Conservation (phyloP, 1,140 invertebrate species). For the Charaxes varanes region DNA sequence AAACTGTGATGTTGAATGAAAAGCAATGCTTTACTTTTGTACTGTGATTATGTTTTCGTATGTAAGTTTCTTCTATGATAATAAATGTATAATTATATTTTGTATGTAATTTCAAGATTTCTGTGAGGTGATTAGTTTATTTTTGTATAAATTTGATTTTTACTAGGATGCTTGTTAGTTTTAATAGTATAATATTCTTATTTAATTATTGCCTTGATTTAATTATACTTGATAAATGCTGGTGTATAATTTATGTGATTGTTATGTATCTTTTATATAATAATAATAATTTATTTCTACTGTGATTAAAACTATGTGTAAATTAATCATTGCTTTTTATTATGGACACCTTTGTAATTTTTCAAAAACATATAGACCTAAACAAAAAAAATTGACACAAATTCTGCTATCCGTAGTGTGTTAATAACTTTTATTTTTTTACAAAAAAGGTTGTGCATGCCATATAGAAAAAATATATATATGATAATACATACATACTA, state of each 20-base stretch:
- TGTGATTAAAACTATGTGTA: constrained; percentile 42
- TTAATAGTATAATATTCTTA: constrained; percentile 14
- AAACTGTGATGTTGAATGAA: constrained; percentile 61
- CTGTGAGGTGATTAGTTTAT: constrained; percentile 24
- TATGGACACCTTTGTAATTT: constrained; percentile 8
- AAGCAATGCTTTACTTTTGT: constrained; percentile 70
- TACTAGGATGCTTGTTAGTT: constrained; percentile 16
- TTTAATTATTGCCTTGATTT: constrained; percentile 6
- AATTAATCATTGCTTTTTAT: neutral
- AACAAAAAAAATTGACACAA: too few relatives aligned
- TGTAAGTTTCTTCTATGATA: constrained; percentile 42
- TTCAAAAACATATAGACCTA: too few relatives aligned
- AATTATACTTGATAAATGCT: constrained; percentile 8
- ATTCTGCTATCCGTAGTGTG: too few relatives aligned
- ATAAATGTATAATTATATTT: constrained; percentile 19
- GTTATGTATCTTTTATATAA: constrained; percentile 30
- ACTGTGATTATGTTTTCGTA: constrained; percentile 65
- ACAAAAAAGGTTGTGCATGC: too few relatives aligned
- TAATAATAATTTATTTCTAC: constrained; percentile 51
- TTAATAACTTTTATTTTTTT: too few relatives aligned
- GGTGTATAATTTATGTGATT: constrained; percentile 23
- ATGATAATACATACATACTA: neutral
- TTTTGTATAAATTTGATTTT: constrained; percentile 27
- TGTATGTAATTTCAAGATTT: constrained; percentile 22
- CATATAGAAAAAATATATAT: constrained; percentile 1